Percentiles rank a stretch among this genome's conserved stretches.
These are phyloP conservation scores for Meriones unguiculatus DNA, from an alignment of 2,113 vertebrate species.

Conservation along the genomic window DNA sequence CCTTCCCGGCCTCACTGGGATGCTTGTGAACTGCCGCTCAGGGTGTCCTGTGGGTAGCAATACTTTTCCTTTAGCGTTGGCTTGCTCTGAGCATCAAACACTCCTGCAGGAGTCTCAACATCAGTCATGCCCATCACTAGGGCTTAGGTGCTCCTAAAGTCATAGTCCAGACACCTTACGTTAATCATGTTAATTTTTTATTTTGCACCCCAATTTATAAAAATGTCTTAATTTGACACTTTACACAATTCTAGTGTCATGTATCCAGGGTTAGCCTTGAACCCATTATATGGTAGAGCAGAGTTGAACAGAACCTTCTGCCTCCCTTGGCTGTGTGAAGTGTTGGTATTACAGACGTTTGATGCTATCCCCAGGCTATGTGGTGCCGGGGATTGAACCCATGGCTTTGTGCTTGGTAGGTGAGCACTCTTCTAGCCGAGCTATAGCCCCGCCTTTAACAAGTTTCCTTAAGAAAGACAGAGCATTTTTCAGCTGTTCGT, in stretches of 20 bases:
- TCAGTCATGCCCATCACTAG: not conserved
- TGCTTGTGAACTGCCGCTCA: not conserved
- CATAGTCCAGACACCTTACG: not conserved
- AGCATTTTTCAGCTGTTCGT: not conserved
- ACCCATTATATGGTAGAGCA: not conserved
- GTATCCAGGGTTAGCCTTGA: not conserved
- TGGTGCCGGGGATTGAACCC: not conserved
- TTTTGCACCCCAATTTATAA: not conserved
- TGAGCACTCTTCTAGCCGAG: not conserved
- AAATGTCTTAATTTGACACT: not conserved
- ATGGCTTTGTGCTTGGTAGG: not conserved
- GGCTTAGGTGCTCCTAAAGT: not conserved
- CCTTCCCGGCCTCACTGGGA: not conserved
- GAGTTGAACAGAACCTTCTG: not conserved
- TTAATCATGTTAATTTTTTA: not conserved
- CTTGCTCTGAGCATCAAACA: not conserved
- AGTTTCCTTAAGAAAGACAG: not conserved
- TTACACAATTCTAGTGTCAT: not conserved
- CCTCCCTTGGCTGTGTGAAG: not conserved
- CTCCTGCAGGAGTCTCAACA: accelerated
- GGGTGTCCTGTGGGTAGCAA: not conserved
- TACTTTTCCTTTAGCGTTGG: not conserved
- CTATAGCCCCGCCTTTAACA: no score
- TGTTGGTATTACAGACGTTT: not conserved
- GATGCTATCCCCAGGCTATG: not conserved